These are phyloP conservation scores for Amblyornis subalaris DNA, from an alignment of 2,113 vertebrate genomes.

Conservation along the genomic window DNA sequence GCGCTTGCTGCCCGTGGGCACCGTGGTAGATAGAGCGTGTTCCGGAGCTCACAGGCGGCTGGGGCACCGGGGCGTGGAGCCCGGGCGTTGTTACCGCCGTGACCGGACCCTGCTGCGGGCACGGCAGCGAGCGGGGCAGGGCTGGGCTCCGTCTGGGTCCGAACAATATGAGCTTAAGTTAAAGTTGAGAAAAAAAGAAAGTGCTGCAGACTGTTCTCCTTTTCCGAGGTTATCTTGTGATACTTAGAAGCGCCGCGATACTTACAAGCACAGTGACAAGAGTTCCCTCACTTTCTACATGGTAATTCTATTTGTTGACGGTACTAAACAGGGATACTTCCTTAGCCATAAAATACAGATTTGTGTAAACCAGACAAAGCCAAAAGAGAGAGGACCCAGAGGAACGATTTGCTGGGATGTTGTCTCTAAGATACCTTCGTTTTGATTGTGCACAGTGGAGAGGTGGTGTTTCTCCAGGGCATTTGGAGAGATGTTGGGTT, in stretches of 20 bases:
- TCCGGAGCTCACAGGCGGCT: neutral
- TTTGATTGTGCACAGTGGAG: neutral
- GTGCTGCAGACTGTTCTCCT: neutral
- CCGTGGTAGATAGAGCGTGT: neutral
- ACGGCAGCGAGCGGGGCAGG: neutral
- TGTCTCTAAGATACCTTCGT: neutral
- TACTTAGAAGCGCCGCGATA: neutral
- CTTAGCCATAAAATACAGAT: neutral
- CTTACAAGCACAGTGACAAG: neutral
- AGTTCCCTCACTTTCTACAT: neutral
- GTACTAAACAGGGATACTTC: neutral
- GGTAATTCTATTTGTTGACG: neutral
- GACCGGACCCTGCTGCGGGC: neutral
- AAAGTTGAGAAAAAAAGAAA: neutral
- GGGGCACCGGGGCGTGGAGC: neutral
- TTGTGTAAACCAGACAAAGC: neutral
- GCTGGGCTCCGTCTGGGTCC: neutral
- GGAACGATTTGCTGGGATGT: neutral
- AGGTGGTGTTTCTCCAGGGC: neutral
- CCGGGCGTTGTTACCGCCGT: neutral
- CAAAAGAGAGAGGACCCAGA: neutral
- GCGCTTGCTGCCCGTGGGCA: neutral
- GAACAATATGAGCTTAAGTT: fast-evolving
- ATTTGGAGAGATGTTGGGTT: neutral
- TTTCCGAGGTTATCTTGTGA: neutral